A percentile compares a stretch with the other conserved stretches of the same genome.
Evolutionary conservation across 2,888 invertebrate species (phyloP).

Genomic region (Mesorhabditis sp.): DNA sequence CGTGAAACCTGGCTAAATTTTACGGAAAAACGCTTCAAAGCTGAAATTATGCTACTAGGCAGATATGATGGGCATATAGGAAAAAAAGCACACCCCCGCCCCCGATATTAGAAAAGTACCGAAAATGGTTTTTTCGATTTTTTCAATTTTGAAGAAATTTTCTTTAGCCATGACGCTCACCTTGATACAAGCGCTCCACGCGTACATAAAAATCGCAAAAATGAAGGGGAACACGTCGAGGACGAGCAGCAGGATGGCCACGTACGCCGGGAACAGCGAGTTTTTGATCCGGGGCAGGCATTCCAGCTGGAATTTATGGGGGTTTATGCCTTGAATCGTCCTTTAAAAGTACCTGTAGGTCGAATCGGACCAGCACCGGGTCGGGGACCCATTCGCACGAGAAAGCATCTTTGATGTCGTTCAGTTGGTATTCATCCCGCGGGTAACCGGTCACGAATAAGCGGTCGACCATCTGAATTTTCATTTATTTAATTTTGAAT

Average conservation of each 20-base stretch:
- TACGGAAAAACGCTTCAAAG: too few species aligned
- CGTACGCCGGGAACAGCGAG: slow-evolving; percentile 46
- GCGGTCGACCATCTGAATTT: slow-evolving; percentile 39
- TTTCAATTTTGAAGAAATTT: too few species aligned
- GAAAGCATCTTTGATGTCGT: slow-evolving; percentile 36
- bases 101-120: too few species aligned
- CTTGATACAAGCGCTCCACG: slow-evolving; percentile 50
- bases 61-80: too few species aligned
- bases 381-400: slow-evolving; percentile 43
- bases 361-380: slow-evolving; percentile 34
- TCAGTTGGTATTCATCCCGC: slow-evolving; percentile 39
- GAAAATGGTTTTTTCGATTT: too few species aligned
- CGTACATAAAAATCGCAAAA: slow-evolving; percentile 44
- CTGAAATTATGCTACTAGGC: too few species aligned
- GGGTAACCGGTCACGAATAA: slow-evolving; percentile 46
- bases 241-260: slow-evolving; percentile 48
- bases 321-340: not conserved
- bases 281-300: slow-evolving; percentile 53
- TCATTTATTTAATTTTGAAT: too few species aligned
- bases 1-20: too few species aligned
- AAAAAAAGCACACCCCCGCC: too few species aligned
- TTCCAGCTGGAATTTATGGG: slow-evolving; percentile 28
- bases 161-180: not conserved
- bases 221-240: slow-evolving; percentile 49
- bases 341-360: not conserved